Percentiles rank a stretch among this genome's conserved stretches.
Conservation (phyloP, 2,113 vertebrate genomes). For the Hiodon alosoides region DNA sequence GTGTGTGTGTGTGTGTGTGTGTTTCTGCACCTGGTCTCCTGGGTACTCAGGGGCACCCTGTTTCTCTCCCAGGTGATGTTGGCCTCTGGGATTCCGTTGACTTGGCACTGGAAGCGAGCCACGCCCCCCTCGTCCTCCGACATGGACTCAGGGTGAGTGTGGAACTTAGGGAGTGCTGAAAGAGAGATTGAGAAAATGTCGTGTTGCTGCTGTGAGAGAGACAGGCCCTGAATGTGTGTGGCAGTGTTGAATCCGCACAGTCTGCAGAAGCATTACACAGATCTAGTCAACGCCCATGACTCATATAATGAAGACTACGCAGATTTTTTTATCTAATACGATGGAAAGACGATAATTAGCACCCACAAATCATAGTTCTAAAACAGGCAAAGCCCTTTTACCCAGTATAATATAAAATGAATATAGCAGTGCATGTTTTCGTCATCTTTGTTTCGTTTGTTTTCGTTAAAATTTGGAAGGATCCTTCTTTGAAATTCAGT, state of each 20-base stretch:
- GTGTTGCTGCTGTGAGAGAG: not conserved
- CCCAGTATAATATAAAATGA: too few relatives aligned
- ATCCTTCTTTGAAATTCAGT: too few relatives aligned
- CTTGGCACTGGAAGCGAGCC: slow-evolving; percentile 43
- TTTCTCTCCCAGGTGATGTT: slow-evolving; percentile 51
- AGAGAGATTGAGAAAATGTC: not conserved
- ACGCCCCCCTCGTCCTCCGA: slow-evolving; percentile 37
- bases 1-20: not conserved
- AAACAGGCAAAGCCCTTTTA: too few relatives aligned
- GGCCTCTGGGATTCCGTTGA: slow-evolving; percentile 40
- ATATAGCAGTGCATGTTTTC: too few relatives aligned
- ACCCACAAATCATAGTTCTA: too few relatives aligned
- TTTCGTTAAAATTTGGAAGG: too few relatives aligned
- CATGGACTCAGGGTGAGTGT: slow-evolving; percentile 40
- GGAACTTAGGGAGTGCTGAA: slow-evolving; percentile 40
- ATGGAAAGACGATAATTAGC: not conserved
- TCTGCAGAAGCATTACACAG: not conserved
- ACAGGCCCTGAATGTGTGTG: slow-evolving; percentile 3
- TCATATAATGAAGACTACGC: too few relatives aligned
- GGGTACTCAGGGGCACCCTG: slow-evolving; percentile 17
- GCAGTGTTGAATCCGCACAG: not conserved
- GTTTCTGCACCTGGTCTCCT: slow-evolving; percentile 24
- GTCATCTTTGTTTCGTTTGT: too few relatives aligned
- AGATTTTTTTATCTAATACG: not conserved
- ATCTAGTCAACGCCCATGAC: too few relatives aligned